Percentiles rank a stretch among this genome's conserved stretches.
phyloP scores from a whole-genome alignment of 2,113 vertebrate species.

The Python bivittatus region DNA sequence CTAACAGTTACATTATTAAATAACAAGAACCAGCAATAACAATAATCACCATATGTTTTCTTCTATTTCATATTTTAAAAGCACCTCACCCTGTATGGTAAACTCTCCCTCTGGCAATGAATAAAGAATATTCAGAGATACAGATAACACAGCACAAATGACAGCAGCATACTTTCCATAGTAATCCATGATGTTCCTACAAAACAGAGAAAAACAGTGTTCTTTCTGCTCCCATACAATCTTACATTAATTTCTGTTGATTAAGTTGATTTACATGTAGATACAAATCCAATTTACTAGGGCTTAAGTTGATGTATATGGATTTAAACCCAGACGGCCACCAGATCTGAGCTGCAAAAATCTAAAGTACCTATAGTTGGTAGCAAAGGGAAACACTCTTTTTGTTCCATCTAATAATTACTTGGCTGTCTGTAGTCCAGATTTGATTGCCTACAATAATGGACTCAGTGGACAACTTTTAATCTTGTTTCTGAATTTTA shows the following conservation, averaged over 20 bases:
- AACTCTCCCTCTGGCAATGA: constrained; percentile 85
- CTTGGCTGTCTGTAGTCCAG: not conserved
- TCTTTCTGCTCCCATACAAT: not conserved
- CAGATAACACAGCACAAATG: constrained; percentile 76
- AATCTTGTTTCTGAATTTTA: not conserved
- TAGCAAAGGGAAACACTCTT: not conserved
- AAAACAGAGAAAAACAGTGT: constrained; percentile 50
- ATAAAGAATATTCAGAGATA: constrained; percentile 83
- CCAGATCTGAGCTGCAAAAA: not conserved
- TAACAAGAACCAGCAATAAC: not conserved
- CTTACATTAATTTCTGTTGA: not conserved
- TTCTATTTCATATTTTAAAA: constrained; percentile 33
- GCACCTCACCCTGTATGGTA: constrained; percentile 78
- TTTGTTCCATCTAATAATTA: not conserved
- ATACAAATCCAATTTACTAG: not conserved
- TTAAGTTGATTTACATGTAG: not conserved
- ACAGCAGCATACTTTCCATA: constrained; percentile 80
- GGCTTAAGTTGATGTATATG: not conserved
- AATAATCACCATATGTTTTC: not conserved
- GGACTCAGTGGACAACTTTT: not conserved
- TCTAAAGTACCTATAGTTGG: not conserved
- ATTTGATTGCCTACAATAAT: not conserved
- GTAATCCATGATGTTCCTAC: constrained; percentile 74
- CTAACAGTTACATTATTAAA: not conserved
- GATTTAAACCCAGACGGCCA: not conserved